A percentile compares a stretch with the other conserved stretches of the same genome.
phyloP scores from a whole-genome alignment of 2,113 vertebrate species.

The Gymnorhina tibicen region DNA sequence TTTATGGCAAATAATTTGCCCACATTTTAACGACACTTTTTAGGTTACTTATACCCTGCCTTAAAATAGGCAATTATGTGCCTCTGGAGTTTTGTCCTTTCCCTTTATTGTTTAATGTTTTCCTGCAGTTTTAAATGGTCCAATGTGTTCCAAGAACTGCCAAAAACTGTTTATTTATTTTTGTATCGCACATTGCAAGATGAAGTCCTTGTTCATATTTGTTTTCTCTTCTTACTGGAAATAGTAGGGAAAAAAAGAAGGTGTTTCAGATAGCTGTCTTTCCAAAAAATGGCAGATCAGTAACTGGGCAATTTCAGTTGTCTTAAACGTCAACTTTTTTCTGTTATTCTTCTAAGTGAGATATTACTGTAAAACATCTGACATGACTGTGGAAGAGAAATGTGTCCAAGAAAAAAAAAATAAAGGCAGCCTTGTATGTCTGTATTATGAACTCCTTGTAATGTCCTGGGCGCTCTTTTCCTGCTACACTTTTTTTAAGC shows the following conservation, averaged over 20 bases:
- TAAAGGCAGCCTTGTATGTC: accelerated
- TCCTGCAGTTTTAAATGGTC: neutral
- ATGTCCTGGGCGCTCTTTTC: neutral
- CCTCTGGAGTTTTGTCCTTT: neutral
- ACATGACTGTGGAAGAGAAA: neutral
- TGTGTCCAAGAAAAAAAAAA: neutral
- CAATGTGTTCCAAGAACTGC: neutral
- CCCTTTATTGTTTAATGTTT: neutral
- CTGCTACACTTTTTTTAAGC: neutral
- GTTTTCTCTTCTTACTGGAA: neutral
- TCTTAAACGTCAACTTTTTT: neutral
- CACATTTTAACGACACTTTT: neutral
- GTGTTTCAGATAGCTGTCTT: neutral
- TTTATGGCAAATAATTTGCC: neutral
- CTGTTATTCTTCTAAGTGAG: neutral
- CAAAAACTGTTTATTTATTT: neutral
- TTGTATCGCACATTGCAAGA: neutral
- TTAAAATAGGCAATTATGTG: neutral
- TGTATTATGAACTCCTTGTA: neutral
- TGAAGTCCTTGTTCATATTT: neutral
- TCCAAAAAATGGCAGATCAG: neutral
- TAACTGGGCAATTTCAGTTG: neutral
- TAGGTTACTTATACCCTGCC: neutral
- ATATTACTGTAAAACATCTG: neutral
- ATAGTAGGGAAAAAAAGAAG: neutral